These are phyloP conservation scores for Oscarella lobularis DNA, from an alignment of 37 sponge, comb jelly and placozoan species.

Conservation along the genomic window DNA sequence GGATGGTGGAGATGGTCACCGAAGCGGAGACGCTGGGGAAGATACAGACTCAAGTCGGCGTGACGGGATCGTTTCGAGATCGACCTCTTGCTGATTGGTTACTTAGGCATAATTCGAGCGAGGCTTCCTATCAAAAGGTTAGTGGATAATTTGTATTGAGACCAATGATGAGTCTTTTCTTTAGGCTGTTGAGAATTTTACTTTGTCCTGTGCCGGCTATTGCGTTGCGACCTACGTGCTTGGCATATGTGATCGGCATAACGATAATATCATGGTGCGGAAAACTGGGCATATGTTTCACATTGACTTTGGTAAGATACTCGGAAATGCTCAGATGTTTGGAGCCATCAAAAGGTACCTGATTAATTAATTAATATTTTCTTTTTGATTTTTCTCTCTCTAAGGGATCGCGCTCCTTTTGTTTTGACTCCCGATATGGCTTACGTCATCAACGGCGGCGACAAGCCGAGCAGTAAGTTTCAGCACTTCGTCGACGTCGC, in stretches of 20 bases:
- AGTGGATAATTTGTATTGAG: not conserved
- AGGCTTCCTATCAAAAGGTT: conserved; percentile 47
- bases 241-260: conserved; percentile 84
- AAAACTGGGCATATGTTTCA: conserved; percentile 82
- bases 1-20: conserved; percentile 13
- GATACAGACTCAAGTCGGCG: conserved; percentile 72
- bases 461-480: conserved; percentile 45
- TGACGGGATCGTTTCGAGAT: conserved; percentile 80
- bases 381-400: not conserved
- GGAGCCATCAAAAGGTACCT: conserved; percentile 60
- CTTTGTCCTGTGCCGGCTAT: conserved; percentile 84
- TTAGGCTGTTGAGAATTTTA: conserved; percentile 76
- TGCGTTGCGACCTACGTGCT: conserved; percentile 89
- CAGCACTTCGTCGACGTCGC: conserved; percentile 75
- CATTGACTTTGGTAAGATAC: conserved; percentile 79
- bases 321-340: conserved; percentile 91
- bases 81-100: conserved; percentile 72
- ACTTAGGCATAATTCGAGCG: conserved; percentile 69
- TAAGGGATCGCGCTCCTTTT: conserved; percentile 78
- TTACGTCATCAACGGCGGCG: conserved; percentile 81
- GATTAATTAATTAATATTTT: not conserved
- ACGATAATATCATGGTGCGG: conserved; percentile 89
- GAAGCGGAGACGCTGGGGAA: conserved; percentile 62
- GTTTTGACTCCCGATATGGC: conserved; percentile 93
- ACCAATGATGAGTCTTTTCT: not conserved